phyloP scores from a whole-genome alignment of 2,797 vertebrate species.

The Cetoscarus ocellatus region DNA sequence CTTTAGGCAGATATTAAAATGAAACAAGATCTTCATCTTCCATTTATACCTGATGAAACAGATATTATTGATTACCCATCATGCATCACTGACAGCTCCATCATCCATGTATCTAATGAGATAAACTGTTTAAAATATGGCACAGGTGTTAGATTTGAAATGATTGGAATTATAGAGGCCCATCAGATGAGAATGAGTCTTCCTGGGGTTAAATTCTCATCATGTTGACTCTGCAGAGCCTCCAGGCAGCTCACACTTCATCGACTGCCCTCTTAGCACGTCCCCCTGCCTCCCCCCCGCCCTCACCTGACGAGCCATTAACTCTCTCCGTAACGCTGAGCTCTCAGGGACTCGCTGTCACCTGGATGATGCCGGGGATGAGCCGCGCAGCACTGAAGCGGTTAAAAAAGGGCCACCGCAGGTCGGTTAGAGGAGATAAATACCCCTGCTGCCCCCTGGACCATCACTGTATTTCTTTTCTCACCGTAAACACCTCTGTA shows the following conservation, averaged over 20 bases:
- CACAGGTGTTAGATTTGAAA: too few relatives aligned
- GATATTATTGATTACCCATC: too few relatives aligned
- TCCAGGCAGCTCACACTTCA: not conserved
- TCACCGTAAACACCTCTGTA: slow-evolving; percentile 46
- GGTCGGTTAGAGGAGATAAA: slow-evolving; percentile 55
- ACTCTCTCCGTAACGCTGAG: slow-evolving; percentile 10
- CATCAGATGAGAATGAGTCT: not conserved
- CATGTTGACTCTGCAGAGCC: not conserved
- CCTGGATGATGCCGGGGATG: slow-evolving; percentile 3
- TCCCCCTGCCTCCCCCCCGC: not conserved
- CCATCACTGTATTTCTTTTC: slow-evolving; percentile 55
- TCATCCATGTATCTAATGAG: too few relatives aligned
- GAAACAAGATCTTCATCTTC: too few relatives aligned
- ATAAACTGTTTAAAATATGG: too few relatives aligned
- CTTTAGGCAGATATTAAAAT: too few relatives aligned
- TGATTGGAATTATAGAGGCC: too few relatives aligned
- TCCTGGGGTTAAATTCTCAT: not conserved
- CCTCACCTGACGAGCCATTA: slow-evolving; percentile 24
- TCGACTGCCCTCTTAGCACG: not conserved
- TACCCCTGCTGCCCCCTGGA: slow-evolving; percentile 16
- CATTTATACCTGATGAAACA: too few relatives aligned
- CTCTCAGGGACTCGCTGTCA: slow-evolving; percentile 10
- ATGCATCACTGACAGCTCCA: too few relatives aligned
- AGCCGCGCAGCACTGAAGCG: slow-evolving; percentile 12
- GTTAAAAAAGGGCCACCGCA: slow-evolving; percentile 29